Evolutionary conservation across 2,113 vertebrate species (phyloP).

Genomic region (Catharus bicknelli): DNA sequence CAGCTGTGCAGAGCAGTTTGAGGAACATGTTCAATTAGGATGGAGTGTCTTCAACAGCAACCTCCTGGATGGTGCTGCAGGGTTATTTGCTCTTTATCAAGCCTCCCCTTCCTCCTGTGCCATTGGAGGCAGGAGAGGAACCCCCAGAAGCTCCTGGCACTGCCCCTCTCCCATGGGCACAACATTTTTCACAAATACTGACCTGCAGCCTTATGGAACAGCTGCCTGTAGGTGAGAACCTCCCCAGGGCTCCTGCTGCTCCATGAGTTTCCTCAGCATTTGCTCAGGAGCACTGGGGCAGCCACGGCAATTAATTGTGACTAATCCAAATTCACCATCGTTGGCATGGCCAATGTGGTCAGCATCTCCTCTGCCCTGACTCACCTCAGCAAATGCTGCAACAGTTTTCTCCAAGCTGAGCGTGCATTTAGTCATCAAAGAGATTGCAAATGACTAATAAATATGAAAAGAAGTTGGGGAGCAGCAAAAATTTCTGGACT

Average conservation of each 20-base stretch:
- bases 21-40: neutral
- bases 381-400: neutral
- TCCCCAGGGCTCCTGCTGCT: neutral
- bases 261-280: neutral
- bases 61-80: neutral
- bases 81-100: neutral
- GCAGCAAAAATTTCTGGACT: constrained; percentile 27
- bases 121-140: neutral
- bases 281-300: neutral
- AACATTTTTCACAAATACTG: accelerated
- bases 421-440: neutral
- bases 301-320: neutral
- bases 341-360: accelerated
- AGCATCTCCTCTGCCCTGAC: neutral
- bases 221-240: accelerated
- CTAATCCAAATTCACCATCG: accelerated
- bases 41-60: neutral
- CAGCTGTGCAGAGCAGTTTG: neutral
- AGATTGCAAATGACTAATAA: neutral
- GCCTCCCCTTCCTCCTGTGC: neutral
- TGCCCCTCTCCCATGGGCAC: neutral
- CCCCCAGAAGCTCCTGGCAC: neutral
- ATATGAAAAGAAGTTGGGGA: neutral
- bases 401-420: neutral
- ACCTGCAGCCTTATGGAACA: neutral